A percentile compares a stretch with the other conserved stretches of the same genome.
phyloP scores from a whole-genome alignment of 2,888 invertebrate species.

The Metalampra italica region DNA sequence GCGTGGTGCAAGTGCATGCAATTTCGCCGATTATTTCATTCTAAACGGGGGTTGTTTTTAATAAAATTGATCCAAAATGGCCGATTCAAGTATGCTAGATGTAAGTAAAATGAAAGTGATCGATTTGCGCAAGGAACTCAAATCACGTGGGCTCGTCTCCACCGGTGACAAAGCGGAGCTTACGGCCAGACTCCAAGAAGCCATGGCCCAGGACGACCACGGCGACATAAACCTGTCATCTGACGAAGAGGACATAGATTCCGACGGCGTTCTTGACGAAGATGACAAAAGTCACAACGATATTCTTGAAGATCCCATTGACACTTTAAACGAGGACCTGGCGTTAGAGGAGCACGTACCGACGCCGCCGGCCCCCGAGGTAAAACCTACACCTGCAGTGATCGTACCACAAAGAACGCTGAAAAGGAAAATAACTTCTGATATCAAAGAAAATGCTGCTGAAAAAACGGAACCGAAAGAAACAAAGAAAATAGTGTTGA shows the following conservation, averaged over 20 bases:
- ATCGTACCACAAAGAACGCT: conserved; percentile 30
- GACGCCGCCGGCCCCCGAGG: not conserved
- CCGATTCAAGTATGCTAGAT: conserved; percentile 46
- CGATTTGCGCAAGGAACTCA: conserved; percentile 90
- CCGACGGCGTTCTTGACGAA: conserved; percentile 74
- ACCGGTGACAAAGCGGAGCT: conserved; percentile 89
- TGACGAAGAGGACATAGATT: conserved; percentile 61
- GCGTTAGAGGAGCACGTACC: conserved; percentile 33
- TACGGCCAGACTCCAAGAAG: not conserved
- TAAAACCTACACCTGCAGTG: not conserved
- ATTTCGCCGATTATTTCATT: too few relatives aligned
- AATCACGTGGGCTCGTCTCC: conserved; percentile 84
- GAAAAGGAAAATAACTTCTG: conserved; percentile 49
- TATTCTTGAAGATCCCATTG: conserved; percentile 60
- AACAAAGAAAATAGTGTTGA: conserved; percentile 82
- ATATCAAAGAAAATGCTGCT: conserved; percentile 32
- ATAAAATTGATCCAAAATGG: conserved; percentile 25
- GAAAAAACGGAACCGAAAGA: conserved; percentile 26
- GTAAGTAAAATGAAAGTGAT: conserved; percentile 83
- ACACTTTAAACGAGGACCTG: conserved; percentile 61
- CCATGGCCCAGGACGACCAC: conserved; percentile 30
- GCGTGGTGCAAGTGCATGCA: too few relatives aligned
- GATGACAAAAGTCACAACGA: conserved; percentile 71
- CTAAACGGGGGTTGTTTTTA: not conserved
- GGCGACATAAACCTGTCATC: not conserved